Evolutionary conservation across 2,888 invertebrate species (phyloP).

Genomic region (Scrobipalpa atriplicella): DNA sequence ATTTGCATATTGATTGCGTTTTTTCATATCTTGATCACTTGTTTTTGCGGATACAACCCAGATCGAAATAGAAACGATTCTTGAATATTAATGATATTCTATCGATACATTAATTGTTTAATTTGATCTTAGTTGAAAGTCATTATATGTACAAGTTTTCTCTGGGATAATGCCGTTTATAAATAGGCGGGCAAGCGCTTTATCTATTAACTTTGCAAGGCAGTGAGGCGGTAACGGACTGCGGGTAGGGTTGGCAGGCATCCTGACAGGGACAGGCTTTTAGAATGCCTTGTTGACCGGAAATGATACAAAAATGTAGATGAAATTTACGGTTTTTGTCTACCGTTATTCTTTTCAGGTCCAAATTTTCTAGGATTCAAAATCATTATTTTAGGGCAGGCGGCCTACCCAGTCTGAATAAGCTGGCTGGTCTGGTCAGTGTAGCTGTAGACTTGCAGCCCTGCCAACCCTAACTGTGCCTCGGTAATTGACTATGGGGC

Average conservation of each 20-base stretch:
- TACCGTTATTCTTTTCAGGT: too few species aligned
- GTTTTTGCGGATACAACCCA: neutral
- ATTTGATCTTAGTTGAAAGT: neutral
- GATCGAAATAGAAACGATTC: constrained; percentile 5
- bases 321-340: too few species aligned
- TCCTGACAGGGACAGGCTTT: too few species aligned
- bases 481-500: constrained; percentile 55
- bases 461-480: constrained; percentile 30
- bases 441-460: too few species aligned
- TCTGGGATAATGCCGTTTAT: constrained; percentile 20
- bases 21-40: neutral
- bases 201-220: constrained; percentile 20
- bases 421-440: too few species aligned
- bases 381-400: too few species aligned
- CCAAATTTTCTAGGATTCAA: too few species aligned
- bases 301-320: too few species aligned
- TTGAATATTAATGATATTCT: neutral
- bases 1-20: constrained; percentile 9
- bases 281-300: too few species aligned
- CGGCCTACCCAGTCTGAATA: too few species aligned
- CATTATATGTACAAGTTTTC: constrained; percentile 11
- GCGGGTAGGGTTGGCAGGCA: constrained; percentile 30
- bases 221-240: constrained; percentile 47
- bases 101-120: constrained; percentile 1
- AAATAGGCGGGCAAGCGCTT: constrained; percentile 28